Evolutionary conservation across 2,888 invertebrate species (phyloP).

Genomic region (Lithophane socia): DNA sequence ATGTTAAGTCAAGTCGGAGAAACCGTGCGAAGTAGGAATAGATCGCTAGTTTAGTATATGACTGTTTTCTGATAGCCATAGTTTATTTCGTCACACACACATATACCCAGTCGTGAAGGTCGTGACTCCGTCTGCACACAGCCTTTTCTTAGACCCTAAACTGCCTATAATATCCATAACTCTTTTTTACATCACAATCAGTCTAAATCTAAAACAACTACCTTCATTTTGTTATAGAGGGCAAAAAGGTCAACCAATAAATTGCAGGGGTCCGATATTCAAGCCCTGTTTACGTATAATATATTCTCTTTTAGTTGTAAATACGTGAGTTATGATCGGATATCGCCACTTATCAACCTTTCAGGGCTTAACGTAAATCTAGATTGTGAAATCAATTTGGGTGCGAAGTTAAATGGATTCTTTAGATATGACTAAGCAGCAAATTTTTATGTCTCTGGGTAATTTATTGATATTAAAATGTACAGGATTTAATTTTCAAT

Average conservation of each 20-base stretch:
- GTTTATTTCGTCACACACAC: too few relatives aligned
- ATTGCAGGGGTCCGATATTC: slow-evolving; percentile 51
- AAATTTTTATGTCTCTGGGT: not conserved
- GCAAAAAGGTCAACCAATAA: slow-evolving; percentile 70
- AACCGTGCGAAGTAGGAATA: too few relatives aligned
- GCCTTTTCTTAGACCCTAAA: not conserved
- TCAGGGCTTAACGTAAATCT: slow-evolving; percentile 49
- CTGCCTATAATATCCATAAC: slow-evolving; percentile 14
- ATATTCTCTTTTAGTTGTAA: slow-evolving; percentile 54
- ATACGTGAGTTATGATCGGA: slow-evolving; percentile 56
- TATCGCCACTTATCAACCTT: slow-evolving; percentile 52
- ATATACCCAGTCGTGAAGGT: too few relatives aligned
- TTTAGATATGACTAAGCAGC: not conserved
- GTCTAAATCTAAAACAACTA: slow-evolving; percentile 38
- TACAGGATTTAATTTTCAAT: not conserved
- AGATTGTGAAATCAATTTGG: slow-evolving; percentile 50
- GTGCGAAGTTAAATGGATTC: slow-evolving; percentile 4
- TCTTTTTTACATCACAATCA: slow-evolving; percentile 46
- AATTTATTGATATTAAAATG: not conserved
- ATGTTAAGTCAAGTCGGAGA: too few relatives aligned
- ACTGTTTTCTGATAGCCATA: too few relatives aligned
- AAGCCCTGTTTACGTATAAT: slow-evolving; percentile 49
- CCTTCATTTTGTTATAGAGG: slow-evolving; percentile 50
- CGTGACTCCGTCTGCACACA: not conserved
- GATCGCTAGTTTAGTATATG: too few relatives aligned